A percentile compares a stretch with the other conserved stretches of the same genome.
Conservation (phyloP, 1,140 invertebrate genomes). For the Chironomus tepperi region DNA sequence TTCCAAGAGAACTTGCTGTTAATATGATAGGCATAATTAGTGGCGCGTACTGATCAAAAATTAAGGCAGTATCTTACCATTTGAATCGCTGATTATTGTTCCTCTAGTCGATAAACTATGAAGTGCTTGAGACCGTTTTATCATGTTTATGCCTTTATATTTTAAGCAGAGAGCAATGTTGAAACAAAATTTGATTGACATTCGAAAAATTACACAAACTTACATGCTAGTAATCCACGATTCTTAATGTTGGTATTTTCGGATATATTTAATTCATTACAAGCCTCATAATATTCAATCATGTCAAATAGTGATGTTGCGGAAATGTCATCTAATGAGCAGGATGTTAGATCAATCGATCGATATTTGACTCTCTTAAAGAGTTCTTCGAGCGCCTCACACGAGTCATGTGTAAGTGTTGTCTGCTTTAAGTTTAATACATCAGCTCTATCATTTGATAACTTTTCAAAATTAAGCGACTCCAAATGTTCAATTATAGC, state of each 20-base stretch:
- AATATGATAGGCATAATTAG: background rate
- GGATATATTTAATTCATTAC: slow-evolving; percentile 65
- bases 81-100: slow-evolving; percentile 36
- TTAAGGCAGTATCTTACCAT: slow-evolving; percentile 11
- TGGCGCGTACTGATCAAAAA: too few relatives aligned
- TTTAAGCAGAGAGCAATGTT: background rate
- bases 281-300: slow-evolving; percentile 86
- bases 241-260: slow-evolving; percentile 55
- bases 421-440: slow-evolving; percentile 46
- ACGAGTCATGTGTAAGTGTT: slow-evolving; percentile 48
- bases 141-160: slow-evolving; percentile 32
- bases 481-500: slow-evolving; percentile 63
- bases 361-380: slow-evolving; percentile 53
- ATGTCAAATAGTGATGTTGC: slow-evolving; percentile 71
- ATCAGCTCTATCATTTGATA: slow-evolving; percentile 40
- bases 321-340: slow-evolving; percentile 34
- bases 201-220: background rate
- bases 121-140: slow-evolving; percentile 36
- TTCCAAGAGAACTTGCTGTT: slow-evolving; percentile 33
- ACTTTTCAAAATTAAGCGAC: slow-evolving; percentile 40
- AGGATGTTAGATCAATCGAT: slow-evolving; percentile 37
- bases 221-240: slow-evolving; percentile 61
- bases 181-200: background rate
- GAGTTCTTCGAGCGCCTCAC: slow-evolving; percentile 67
- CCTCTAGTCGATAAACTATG: slow-evolving; percentile 36